Evolutionary conservation across 30 jellyfish, hydroid and myxozoan genomes (phyloP), one percentile per base, ranked within the genome.

Genomic region (Sanderia malayensis): DNA sequence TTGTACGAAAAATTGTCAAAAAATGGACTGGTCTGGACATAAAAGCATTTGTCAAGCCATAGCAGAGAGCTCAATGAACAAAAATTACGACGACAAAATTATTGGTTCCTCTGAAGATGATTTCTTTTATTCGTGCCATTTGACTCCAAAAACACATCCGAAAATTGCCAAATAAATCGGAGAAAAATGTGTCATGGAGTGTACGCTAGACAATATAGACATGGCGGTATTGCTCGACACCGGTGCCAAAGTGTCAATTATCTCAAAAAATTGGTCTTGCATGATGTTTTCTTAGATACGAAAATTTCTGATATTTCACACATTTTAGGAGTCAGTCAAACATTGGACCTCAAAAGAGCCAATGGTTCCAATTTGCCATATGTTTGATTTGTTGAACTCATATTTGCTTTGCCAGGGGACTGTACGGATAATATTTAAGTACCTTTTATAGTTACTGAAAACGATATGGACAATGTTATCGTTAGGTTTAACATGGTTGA

Each of bases 181-280:
- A n/a, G 88, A 61, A 20, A 59, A 61, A 64, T 76, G 80, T 46
- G 33, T 46, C 32, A 63, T 60, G 31, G 19, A 69, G 8, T 76
- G 88, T 60, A 19, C 27, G 17, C 71, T 76, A 34, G 69, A 63
- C n/a, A 61, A 62, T 30, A 28, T 44, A 15, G 29, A 2, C 11
- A 63, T 63, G 15, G 25, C n/a, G 22, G 88, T 81, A 19, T 53
- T 74, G 21, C 33, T 31, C 29, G 86, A 74, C 44, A 76, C 88
- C 21, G 81, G 81, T 46, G 88, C 88, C n/a, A 71, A 76, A 46
- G 80, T 76, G 52, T 60, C 64, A 17, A 23, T 76, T 25, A 76
- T 76, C 32, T 31, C 74, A 30, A 58, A n/a, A n/a, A 73, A 31
- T 26, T 45, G 3, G 31, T 58, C 27, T 27, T 73, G 64, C 25